Percentiles rank a stretch among this genome's conserved stretches.
These are phyloP conservation scores for Drosophila infuscata DNA, from an alignment of 2,888 invertebrate genomes.

Conservation along the genomic window DNA sequence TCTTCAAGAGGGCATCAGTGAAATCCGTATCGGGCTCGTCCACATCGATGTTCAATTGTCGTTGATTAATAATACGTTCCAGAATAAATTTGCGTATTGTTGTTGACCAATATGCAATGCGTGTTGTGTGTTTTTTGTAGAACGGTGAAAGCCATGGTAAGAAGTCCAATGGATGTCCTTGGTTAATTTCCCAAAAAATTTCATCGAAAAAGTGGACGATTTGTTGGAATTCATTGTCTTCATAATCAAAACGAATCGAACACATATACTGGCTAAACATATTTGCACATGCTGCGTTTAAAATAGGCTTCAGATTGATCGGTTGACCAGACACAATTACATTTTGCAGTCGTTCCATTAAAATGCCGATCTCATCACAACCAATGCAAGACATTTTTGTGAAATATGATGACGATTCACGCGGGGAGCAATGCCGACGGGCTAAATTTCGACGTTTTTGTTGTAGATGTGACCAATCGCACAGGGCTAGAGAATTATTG, in stretches of 20 bases:
- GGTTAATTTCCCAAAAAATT: conserved; percentile 96
- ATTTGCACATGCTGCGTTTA: conserved; percentile 92
- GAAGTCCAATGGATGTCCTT: conserved; percentile 94
- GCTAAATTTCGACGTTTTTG: conserved; percentile 91
- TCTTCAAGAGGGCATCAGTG: conserved; percentile 91
- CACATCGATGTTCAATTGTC: conserved; percentile 84
- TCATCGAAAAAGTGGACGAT: conserved; percentile 92
- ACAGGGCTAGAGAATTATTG: conserved; percentile 93
- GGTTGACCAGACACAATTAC: conserved; percentile 82
- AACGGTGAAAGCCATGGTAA: conserved; percentile 92
- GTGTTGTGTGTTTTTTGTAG: conserved; percentile 89
- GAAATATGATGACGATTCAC: conserved; percentile 90
- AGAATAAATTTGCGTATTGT: conserved; percentile 91
- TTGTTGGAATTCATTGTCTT: conserved; percentile 89
- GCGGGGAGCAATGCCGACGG: conserved; percentile 92
- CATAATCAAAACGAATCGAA: conserved; percentile 89
- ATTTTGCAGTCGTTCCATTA: conserved; percentile 87
- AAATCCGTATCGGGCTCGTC: conserved; percentile 90
- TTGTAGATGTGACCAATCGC: conserved; percentile 95
- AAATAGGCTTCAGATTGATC: conserved; percentile 89
- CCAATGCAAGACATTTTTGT: conserved; percentile 90
- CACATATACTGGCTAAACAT: conserved; percentile 96
- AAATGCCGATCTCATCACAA: conserved; percentile 87
- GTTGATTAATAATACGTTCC: conserved; percentile 88
- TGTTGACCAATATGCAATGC: conserved; percentile 89